Evolutionary conservation across 2,888 invertebrate genomes (phyloP).

Genomic region (Scrobipalpa costella): DNA sequence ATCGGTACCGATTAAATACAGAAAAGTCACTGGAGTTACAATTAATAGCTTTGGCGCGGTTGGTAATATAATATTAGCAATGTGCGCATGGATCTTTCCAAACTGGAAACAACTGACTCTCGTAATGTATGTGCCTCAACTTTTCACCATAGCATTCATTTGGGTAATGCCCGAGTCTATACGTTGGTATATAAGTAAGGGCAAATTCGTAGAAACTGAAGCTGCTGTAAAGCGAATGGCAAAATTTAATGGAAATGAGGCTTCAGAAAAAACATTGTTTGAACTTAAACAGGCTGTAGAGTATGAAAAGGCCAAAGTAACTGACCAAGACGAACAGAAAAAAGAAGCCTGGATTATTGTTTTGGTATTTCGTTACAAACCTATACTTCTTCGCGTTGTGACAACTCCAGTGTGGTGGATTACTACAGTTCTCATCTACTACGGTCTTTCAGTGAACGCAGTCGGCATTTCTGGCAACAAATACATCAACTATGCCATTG

Average conservation of each 20-base stretch:
- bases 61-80: constrained; percentile 81
- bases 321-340: constrained; percentile 27
- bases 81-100: constrained; percentile 84
- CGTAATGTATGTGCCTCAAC: constrained; percentile 84
- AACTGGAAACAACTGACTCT: constrained; percentile 86
- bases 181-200: constrained; percentile 88
- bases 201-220: constrained; percentile 83
- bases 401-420: constrained; percentile 88
- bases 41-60: constrained; percentile 75
- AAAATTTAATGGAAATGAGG: constrained; percentile 73
- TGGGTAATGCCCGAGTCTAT: constrained; percentile 85
- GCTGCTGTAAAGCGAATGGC: constrained; percentile 68
- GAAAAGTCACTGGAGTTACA: constrained; percentile 85
- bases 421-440: constrained; percentile 88
- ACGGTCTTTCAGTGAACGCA: constrained; percentile 89
- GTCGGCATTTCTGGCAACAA: constrained; percentile 85
- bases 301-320: background rate
- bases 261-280: constrained; percentile 56
- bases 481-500: constrained; percentile 86
- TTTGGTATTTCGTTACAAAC: constrained; percentile 63
- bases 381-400: constrained; percentile 69
- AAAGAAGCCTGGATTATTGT: constrained; percentile 38
- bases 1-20: constrained; percentile 85
- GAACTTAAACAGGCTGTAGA: constrained; percentile 42
- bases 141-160: constrained; percentile 83